Evolutionary conservation across 2,797 vertebrate genomes (phyloP), one percentile per base, ranked within the genome.

Genomic region (Pseudomugil tenellus): DNA sequence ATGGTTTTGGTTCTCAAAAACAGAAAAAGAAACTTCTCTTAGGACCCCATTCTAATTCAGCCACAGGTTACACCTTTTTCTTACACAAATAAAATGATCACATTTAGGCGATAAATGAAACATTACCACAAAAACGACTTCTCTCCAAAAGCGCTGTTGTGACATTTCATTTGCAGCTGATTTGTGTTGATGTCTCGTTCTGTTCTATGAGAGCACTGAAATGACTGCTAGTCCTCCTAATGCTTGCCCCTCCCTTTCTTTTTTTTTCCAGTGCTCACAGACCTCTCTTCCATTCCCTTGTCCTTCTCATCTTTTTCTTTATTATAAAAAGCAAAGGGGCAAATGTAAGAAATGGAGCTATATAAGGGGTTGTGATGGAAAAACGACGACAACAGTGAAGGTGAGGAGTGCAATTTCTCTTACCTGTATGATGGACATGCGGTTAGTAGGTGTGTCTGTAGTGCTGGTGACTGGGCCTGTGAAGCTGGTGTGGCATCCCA

Each of bases 341-440:
- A 68, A 76, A 72, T 80, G 72, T 26, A 72, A 60, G 57, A 79
- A 78, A 80, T 83, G 77, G 62, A 70, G 66, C 76, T 72, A 79
- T 81, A 34, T 72, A 51, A 63, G 63, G 43, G 80, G 58, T 66
- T 70, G 83, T 83, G 81, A 85, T 21, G 73, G 83, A 68, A 74
- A 80, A 83, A 82, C 57, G 46, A 77, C 86, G 81, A 81, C 61
- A 83, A 84, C 70, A 80, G 82, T 90, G 79, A 85, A 74, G 74
- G 76, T 84, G 72, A 81, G 79, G 48, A 81, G 81, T 84, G 86
- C 80, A 86, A 81, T 89, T 87, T 87, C 88, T 94, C 96, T 94
- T 98, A 99, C 98, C 98, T 99, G 98, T 94, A 99, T 99, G 95
- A 99, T 96, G 91, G 98, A 99, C 97, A 99, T 99, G 96, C 98